Evolutionary conservation across 2,797 vertebrate species (phyloP), one percentile per base, ranked within the genome.

Genomic region (Notolabrus celidotus): DNA sequence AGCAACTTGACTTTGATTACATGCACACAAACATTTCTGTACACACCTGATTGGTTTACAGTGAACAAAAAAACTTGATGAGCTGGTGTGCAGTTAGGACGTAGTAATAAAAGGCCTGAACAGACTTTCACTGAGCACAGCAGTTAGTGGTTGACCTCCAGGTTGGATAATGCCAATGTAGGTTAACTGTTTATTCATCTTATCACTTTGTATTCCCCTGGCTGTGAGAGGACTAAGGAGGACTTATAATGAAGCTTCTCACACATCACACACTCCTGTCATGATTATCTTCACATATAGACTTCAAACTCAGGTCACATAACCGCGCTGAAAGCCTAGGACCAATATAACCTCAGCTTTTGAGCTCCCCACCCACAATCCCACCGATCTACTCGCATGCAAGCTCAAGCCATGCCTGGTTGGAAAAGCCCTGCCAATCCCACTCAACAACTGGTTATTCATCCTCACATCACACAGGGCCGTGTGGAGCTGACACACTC

Each of bases 1-100:
- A 90, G 89, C 74, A 92, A 82, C 91, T 88, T 93, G 55, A 79
- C 45, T 86, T 77, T 88, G 74, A 91, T 72, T 77, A 87, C 90
- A 95, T 91, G 87, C 91, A 95, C 66, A 85, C 86, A 84, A 67
- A 88, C 88, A 74, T 46, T 10, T 66, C 22, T 69, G 79, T 14
- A 63, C 29, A 78, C 45, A 65, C 29, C 66, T 64, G 60, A 67
- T 16, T 41, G n/a, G 41, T 71, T 59, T 58, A 62, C 10, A 53
- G 68, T 71, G 45, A 70, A 60, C 55, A 8, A 77, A 22, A 41
- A 71, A 60, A 45, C n/a, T 22, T 59, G 49, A 46, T 7, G 57
- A 59, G 43, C 45, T 41, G 23, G 52, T 60, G 53, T 61, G 17
- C 19, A 46, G 57, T 46, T 59, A 71, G 54, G 27, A 63, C 61